These are phyloP conservation scores for Paramormyrops kingsleyae DNA, from an alignment of 2,113 vertebrate species.

Conservation along the genomic window DNA sequence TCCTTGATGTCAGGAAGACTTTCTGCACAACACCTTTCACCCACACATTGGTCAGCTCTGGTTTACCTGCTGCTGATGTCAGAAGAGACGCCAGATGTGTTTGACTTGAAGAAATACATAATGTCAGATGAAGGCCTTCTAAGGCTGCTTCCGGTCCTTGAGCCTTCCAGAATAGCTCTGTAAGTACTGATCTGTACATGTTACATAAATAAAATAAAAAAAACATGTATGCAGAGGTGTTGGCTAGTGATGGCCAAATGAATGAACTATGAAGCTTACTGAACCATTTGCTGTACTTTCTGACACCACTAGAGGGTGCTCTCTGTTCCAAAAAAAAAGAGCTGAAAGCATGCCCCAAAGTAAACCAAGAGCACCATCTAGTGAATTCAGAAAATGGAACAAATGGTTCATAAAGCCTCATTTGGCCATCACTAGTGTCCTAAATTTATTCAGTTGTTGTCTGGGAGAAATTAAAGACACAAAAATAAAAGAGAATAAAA, in stretches of 20 bases:
- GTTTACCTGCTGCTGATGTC: background rate
- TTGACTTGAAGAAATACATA: slow-evolving; percentile 14
- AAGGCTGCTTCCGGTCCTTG: background rate
- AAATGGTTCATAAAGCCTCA: too few relatives aligned
- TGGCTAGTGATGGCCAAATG: background rate
- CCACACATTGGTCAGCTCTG: slow-evolving; percentile 13
- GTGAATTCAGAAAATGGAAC: too few relatives aligned
- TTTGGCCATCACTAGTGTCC: background rate
- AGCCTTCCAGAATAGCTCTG: background rate
- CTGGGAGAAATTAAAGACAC: background rate
- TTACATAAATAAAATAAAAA: background rate
- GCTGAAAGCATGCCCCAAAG: too few relatives aligned
- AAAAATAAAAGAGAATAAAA: background rate
- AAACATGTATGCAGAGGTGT: background rate
- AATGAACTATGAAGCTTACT: too few relatives aligned
- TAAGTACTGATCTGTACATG: background rate
- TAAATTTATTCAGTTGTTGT: background rate
- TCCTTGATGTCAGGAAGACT: background rate
- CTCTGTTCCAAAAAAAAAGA: too few relatives aligned
- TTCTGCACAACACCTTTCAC: background rate
- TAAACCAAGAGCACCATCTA: too few relatives aligned
- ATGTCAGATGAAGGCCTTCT: slow-evolving; percentile 7
- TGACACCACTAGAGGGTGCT: too few relatives aligned
- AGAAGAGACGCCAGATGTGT: background rate
- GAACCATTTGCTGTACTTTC: too few relatives aligned